phyloP scores from a whole-genome alignment of 2,797 vertebrate species.

The Synaphobranchus kaupii region DNA sequence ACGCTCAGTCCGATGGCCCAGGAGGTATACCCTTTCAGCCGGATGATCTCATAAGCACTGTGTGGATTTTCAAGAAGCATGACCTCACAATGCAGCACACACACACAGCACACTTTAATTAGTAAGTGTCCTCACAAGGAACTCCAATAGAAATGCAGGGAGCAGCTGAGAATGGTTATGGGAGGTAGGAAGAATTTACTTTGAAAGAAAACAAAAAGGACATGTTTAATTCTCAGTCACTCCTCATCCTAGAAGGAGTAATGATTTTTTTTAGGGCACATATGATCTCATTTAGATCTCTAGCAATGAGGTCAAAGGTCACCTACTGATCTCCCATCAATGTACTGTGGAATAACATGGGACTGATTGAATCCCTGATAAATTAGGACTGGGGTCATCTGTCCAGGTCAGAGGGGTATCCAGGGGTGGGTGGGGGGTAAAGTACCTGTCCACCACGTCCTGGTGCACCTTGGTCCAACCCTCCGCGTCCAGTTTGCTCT shows the following conservation, averaged over 20 bases:
- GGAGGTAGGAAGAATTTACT: not conserved
- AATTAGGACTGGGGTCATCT: not conserved
- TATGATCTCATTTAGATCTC: not conserved
- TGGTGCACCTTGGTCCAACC: constrained; percentile 20
- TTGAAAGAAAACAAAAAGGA: not conserved
- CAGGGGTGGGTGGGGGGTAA: not conserved
- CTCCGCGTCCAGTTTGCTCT: constrained; percentile 20
- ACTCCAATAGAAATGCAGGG: not conserved
- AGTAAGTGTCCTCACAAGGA: not conserved
- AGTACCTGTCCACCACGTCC: not conserved
- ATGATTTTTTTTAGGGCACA: constrained; percentile 11
- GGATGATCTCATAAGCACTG: constrained; percentile 24
- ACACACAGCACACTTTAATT: not conserved
- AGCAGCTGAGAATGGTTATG: not conserved
- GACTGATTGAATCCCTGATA: not conserved
- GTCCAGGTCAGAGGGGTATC: not conserved
- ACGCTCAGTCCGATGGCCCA: constrained; percentile 23
- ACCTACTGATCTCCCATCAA: constrained; percentile 10
- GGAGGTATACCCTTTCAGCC: constrained; percentile 31
- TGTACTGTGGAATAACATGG: not conserved
- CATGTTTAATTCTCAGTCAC: not conserved
- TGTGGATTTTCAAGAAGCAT: not conserved
- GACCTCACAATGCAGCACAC: not conserved
- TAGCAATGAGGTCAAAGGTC: constrained; percentile 19
- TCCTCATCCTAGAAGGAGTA: not conserved